Evolutionary conservation across 2,888 invertebrate genomes (phyloP).

Genomic region (Timandra comae): DNA sequence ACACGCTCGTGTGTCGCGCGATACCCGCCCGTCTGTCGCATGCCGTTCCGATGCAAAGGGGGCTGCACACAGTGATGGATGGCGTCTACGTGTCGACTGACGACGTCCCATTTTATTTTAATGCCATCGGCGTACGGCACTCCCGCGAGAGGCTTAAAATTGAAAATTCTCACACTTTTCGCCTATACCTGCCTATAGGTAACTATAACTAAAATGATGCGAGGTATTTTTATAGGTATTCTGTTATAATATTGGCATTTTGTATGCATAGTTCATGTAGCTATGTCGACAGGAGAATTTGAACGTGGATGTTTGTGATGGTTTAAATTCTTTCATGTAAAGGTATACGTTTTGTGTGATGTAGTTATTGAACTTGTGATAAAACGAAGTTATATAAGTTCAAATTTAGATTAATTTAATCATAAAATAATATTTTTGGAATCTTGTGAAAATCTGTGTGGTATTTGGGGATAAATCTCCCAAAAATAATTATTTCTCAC

Average conservation of each 20-base stretch:
- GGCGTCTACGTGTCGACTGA: constrained; percentile 68
- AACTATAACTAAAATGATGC: constrained; percentile 25
- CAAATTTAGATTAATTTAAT: too few species aligned
- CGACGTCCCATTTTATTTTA: constrained; percentile 70
- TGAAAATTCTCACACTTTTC: constrained; percentile 65
- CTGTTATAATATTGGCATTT: constrained; percentile 3
- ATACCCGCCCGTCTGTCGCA: constrained; percentile 30
- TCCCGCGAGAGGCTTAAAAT: constrained; percentile 63
- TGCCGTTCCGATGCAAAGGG: constrained; percentile 33
- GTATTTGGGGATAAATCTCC: too few species aligned
- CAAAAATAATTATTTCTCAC: too few species aligned
- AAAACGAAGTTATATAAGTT: too few species aligned
- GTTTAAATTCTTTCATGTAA: too few species aligned
- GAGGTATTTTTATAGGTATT: constrained; percentile 6
- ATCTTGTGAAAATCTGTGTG: too few species aligned
- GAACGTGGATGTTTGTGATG: not conserved
- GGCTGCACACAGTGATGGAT: constrained; percentile 64
- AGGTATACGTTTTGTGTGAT: too few species aligned
- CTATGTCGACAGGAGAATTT: too few species aligned
- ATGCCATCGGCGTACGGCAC: constrained; percentile 52
- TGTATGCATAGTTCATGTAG: not conserved
- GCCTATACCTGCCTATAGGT: constrained; percentile 46
- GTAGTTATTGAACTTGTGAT: too few species aligned
- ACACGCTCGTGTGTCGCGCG: constrained; percentile 9
- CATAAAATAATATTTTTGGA: too few species aligned